A percentile compares a stretch with the other conserved stretches of the same genome.
These are phyloP conservation scores for Oceanodroma leucorhoa DNA, from an alignment of 2,797 vertebrate species.

Conservation along the genomic window DNA sequence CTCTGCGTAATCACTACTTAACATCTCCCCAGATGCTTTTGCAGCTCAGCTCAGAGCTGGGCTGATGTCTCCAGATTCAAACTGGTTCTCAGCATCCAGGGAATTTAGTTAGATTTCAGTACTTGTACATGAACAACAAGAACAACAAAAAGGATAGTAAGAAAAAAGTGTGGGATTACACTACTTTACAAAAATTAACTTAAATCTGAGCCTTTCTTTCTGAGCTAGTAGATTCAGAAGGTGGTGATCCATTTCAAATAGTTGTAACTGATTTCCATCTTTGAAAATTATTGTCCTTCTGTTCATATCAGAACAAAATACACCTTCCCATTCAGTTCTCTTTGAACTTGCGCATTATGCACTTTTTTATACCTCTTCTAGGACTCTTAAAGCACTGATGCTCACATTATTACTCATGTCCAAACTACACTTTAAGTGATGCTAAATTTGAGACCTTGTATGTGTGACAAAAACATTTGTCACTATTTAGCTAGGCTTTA, in stretches of 20 bases:
- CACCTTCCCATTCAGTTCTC: background rate
- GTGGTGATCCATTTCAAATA: background rate
- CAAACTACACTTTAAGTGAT: background rate
- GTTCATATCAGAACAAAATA: background rate
- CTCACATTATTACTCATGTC: background rate
- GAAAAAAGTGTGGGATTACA: background rate
- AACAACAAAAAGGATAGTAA: background rate
- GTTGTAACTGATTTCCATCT: background rate
- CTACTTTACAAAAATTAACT: background rate
- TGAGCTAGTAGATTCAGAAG: background rate
- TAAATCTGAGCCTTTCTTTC: background rate
- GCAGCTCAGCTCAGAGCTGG: background rate
- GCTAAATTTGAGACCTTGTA: background rate
- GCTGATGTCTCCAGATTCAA: background rate
- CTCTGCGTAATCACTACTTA: background rate
- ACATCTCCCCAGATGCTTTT: background rate
- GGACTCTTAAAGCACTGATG: background rate
- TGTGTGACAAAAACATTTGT: background rate
- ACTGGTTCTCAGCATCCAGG: background rate
- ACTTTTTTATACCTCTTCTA: background rate
- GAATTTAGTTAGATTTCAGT: background rate
- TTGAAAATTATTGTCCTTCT: background rate
- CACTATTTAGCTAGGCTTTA: background rate
- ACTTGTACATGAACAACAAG: background rate
- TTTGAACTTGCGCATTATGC: background rate